Evolutionary conservation across 1,140 invertebrate species (phyloP).

Genomic region (Cylas formicarius): DNA sequence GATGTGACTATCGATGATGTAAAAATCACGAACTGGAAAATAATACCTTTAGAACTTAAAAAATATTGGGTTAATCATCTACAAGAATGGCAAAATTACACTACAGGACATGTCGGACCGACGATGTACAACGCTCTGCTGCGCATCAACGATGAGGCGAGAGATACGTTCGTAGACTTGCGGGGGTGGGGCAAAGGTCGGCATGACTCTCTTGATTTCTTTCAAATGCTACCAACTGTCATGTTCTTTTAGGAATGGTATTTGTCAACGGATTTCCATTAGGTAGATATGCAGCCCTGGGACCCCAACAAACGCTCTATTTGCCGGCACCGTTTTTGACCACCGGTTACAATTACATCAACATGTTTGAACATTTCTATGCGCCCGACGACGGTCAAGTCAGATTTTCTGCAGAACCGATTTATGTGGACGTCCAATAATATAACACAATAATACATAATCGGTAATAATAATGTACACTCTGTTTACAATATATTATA

Average conservation of each 20-base stretch:
- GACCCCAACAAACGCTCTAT: slow-evolving; percentile 53
- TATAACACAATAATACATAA: too few relatives aligned
- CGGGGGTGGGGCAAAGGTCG: slow-evolving; percentile 46
- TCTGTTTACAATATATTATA: too few relatives aligned
- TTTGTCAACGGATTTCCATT: slow-evolving; percentile 58
- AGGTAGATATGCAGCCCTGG: slow-evolving; percentile 49
- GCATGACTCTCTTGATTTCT: too few relatives aligned
- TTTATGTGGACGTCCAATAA: too few relatives aligned
- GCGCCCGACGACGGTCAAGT: slow-evolving; percentile 4
- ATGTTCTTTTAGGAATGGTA: slow-evolving; percentile 46
- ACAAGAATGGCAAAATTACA: slow-evolving; percentile 13
- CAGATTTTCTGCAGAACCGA: slow-evolving; percentile 4
- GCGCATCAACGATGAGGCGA: slow-evolving; percentile 10
- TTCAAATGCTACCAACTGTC: too few relatives aligned
- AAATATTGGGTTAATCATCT: slow-evolving; percentile 35
- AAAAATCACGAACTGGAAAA: slow-evolving; percentile 43
- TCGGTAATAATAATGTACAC: too few relatives aligned
- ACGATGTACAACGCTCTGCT: slow-evolving; percentile 31
- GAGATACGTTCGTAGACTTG: slow-evolving; percentile 41
- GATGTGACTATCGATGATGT: slow-evolving; percentile 42
- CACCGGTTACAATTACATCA: slow-evolving; percentile 44
- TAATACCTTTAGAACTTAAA: slow-evolving; percentile 49
- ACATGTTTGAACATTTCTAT: slow-evolving; percentile 37
- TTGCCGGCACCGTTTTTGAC: slow-evolving; percentile 51
- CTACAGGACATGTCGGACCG: slow-evolving; percentile 24